Evolutionary conservation across 2,113 vertebrate species (phyloP).

Genomic region (Tor tambroides): DNA sequence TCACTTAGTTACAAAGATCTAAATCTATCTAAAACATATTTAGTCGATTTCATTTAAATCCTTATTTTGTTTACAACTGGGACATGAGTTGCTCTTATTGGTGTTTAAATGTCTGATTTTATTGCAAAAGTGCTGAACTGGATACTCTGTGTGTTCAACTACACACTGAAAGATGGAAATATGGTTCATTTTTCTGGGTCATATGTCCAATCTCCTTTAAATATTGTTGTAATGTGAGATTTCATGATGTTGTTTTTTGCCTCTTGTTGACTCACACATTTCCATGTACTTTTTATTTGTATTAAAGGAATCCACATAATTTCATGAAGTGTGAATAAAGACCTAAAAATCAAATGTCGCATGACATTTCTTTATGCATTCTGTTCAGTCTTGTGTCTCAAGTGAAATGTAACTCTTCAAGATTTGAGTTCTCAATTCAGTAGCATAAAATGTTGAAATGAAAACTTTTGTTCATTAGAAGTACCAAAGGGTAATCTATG

Average conservation of each 20-base stretch:
- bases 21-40: background rate
- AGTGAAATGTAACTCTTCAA: background rate
- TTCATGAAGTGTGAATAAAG: background rate
- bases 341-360: background rate
- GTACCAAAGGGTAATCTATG: background rate
- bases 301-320: background rate
- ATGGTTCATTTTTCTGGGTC: background rate
- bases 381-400: background rate
- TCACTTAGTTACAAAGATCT: too few relatives aligned
- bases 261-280: background rate
- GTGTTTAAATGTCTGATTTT: background rate
- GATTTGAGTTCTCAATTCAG: background rate
- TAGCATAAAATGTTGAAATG: background rate
- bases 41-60: background rate
- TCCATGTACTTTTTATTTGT: background rate
- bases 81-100: background rate
- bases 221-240: background rate
- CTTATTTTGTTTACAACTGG: too few relatives aligned
- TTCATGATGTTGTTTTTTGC: too few relatives aligned
- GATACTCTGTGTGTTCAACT: background rate
- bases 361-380: background rate
- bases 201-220: background rate
- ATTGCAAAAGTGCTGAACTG: too few relatives aligned
- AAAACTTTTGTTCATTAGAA: background rate
- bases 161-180: background rate